Conservation (phyloP, 2,888 invertebrate genomes). For the Thymelicus acteon region DNA sequence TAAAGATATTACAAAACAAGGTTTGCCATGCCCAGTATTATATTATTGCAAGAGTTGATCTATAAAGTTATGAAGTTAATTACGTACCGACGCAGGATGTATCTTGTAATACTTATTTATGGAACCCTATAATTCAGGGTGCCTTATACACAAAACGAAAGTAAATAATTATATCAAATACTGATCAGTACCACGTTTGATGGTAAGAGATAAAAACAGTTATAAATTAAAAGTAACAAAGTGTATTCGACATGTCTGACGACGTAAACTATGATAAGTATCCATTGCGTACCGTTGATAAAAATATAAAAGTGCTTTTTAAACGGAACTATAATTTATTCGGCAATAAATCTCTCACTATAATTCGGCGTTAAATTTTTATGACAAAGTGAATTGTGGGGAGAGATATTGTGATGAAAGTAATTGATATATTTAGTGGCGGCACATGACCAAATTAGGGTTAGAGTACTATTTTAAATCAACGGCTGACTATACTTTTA, state of each 20-base stretch:
- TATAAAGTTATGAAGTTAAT: too few relatives aligned
- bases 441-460: conserved; percentile 59
- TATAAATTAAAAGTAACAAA: background rate
- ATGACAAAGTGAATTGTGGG: conserved; percentile 54
- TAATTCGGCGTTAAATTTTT: conserved; percentile 54
- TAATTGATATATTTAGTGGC: conserved; percentile 74
- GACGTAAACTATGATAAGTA: conserved; percentile 2
- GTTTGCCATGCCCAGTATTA: too few relatives aligned
- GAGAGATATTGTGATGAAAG: conserved; percentile 66
- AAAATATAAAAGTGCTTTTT: conserved; percentile 13
- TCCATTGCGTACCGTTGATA: conserved; percentile 6
- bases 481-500: conserved; percentile 40
- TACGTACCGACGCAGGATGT: background rate
- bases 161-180: background rate
- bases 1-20: too few relatives aligned
- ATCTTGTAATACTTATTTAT: background rate
- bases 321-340: conserved; percentile 26
- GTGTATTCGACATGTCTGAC: background rate
- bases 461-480: conserved; percentile 45
- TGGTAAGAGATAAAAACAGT: background rate
- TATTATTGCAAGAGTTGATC: too few relatives aligned
- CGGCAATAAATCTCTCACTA: conserved; percentile 32
- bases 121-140: background rate
- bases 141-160: background rate
- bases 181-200: background rate